These are phyloP conservation scores for Aeoliscus strigatus DNA, from an alignment of 2,797 vertebrate genomes.

Conservation along the genomic window DNA sequence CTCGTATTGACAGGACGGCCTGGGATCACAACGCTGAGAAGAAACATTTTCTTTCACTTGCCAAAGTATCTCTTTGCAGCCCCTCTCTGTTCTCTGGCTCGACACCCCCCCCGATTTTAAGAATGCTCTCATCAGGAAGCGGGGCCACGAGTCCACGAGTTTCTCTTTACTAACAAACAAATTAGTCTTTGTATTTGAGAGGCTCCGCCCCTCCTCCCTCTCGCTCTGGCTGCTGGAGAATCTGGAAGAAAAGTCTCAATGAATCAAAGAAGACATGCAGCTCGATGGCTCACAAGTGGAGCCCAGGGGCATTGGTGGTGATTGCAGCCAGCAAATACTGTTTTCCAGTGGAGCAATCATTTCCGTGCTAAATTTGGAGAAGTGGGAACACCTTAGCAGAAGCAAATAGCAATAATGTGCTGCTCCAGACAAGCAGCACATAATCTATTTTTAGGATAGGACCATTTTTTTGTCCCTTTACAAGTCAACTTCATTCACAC, in stretches of 20 bases:
- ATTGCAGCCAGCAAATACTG: slow-evolving; percentile 75
- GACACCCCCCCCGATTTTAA: slow-evolving; percentile 61
- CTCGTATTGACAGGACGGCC: slow-evolving; percentile 23
- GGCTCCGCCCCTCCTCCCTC: slow-evolving; percentile 59
- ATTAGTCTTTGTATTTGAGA: slow-evolving; percentile 78
- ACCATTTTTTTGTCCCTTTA: slow-evolving; percentile 6
- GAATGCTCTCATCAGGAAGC: slow-evolving; percentile 77
- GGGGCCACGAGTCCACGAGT: slow-evolving; percentile 71
- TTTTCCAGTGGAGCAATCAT: slow-evolving; percentile 68
- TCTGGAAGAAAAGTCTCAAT: slow-evolving; percentile 73
- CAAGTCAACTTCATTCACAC: too few relatives aligned
- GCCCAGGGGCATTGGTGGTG: slow-evolving; percentile 68
- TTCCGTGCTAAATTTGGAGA: slow-evolving; percentile 75
- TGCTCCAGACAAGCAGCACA: slow-evolving; percentile 53
- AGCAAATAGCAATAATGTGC: slow-evolving; percentile 61
- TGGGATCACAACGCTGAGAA: slow-evolving; percentile 39
- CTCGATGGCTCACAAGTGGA: slow-evolving; percentile 67
- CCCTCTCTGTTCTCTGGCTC: slow-evolving; percentile 34
- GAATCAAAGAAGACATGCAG: slow-evolving; percentile 79
- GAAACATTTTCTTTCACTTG: slow-evolving; percentile 43
- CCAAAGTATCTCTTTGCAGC: slow-evolving; percentile 32
- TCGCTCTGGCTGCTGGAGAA: slow-evolving; percentile 55
- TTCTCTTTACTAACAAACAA: slow-evolving; percentile 81
- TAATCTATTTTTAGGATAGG: slow-evolving; percentile 22
- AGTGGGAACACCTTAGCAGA: slow-evolving; percentile 49